Evolutionary conservation across 2,797 vertebrate species (phyloP).

Genomic region (Oreortyx pictus): DNA sequence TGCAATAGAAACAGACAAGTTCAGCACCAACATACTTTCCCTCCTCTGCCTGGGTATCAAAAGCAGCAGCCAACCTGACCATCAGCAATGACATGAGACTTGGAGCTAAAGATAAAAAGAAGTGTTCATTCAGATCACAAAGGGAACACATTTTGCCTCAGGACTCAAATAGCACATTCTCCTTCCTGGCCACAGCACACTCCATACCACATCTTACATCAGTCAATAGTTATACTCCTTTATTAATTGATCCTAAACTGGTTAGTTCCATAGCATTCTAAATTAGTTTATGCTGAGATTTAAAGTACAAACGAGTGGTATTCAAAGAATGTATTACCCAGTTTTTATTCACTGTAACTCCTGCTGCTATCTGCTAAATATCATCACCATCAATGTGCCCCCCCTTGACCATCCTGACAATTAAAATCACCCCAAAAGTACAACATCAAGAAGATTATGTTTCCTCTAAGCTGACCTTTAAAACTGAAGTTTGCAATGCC

Average conservation of each 20-base stretch:
- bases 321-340: not conserved
- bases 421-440: conserved; percentile 40
- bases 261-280: not conserved
- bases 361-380: not conserved
- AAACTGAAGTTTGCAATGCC: conserved; percentile 51
- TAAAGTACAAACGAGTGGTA: not conserved
- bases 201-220: not conserved
- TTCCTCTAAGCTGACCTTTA: conserved; percentile 57
- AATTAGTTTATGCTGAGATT: not conserved
- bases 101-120: conserved; percentile 12
- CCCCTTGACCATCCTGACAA: not conserved
- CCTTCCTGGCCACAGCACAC: not conserved
- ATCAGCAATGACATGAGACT: conserved; percentile 10
- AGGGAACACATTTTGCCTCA: conserved; percentile 12
- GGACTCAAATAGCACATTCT: conserved; percentile 17
- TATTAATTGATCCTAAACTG: not conserved
- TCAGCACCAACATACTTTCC: not conserved
- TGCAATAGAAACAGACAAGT: not conserved
- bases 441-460: conserved; percentile 40
- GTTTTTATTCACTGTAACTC: not conserved
- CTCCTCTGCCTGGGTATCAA: not conserved
- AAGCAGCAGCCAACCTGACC: conserved; percentile 15
- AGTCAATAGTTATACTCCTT: not conserved
- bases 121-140: not conserved
- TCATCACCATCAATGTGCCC: not conserved